Base-by-base conservation (phyloP, 2,113 vertebrate genomes). In the Zootoca vivipara region DNA sequence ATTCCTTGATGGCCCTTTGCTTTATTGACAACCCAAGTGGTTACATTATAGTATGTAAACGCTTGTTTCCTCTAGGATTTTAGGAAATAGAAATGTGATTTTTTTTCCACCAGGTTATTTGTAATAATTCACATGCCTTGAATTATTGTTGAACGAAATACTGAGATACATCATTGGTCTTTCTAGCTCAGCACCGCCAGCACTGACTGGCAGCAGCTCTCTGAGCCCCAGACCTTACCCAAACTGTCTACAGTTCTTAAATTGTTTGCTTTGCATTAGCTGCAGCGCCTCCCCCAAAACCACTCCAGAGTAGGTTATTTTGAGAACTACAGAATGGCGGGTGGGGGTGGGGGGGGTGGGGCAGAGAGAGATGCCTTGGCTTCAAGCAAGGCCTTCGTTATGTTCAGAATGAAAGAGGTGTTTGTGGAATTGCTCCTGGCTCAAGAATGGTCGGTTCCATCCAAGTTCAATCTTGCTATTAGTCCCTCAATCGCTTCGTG, bases 351-450 rank as follows among this genome's bases (percentile, higher is more conserved):
- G 38, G 38, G 38, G 38, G 3, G 46, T 1, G 46, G 9, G 46
- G 46, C 10, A 0, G 8, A 52, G 56, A 58, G 46, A 52, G 46
- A 82, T 4, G 30, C 22, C 4, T 15, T 26, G 20, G 7, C 7
- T 62, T 38, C 28, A 8, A 77, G 56, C 38, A 62, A 94, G 91
- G 86, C 82, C 78, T 75, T 56, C 85, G 90, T 91, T 88, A 83
- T 85, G 92, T 92, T 91, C 90, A 62, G 42, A 0, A 12, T 88
- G 89, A 92, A 92, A 88, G 38, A 88, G 92, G 90, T 85, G 82
- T 77, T 67, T 92, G 89, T 58, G 88, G 89, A 91, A 70, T 83
- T 88, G 85, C 77, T 85, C 91, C 0, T 0, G 80, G 84, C 75
- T 28, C 18, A 87, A 89, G 67, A 78, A 82, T 86, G 85, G 92